phyloP scores from a whole-genome alignment of 2,113 vertebrate genomes.

The Vidua macroura region DNA sequence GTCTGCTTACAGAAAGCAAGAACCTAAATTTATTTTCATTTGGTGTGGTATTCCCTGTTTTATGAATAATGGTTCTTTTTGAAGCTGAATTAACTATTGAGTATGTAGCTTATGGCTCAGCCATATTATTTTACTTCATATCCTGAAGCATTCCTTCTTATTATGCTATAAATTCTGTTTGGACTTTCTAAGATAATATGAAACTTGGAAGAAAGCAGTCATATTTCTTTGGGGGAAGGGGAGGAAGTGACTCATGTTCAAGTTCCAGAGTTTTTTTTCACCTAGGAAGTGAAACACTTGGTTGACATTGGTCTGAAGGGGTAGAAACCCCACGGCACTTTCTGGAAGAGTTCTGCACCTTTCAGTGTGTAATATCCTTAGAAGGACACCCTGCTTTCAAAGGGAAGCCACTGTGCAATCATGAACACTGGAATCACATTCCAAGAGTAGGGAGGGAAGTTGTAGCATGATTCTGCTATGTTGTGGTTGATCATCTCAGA shows the following conservation, averaged over 20 bases:
- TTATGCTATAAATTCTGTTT: not conserved
- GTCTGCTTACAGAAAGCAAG: not conserved
- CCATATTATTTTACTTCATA: not conserved
- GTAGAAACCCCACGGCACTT: not conserved
- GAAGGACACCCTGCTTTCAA: not conserved
- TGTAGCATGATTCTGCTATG: not conserved
- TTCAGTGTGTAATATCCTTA: not conserved
- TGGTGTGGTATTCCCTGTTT: not conserved
- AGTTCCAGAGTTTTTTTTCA: not conserved
- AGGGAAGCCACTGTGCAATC: not conserved
- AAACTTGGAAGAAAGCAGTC: not conserved
- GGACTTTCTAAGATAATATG: not conserved
- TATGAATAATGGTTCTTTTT: not conserved
- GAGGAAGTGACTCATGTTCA: not conserved
- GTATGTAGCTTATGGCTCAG: not conserved
- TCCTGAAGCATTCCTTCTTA: not conserved
- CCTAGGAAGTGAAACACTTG: not conserved
- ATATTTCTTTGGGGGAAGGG: not conserved
- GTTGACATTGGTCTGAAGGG: not conserved
- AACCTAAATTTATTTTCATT: conserved; percentile 17
- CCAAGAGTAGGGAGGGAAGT: not conserved
- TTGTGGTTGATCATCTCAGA: not conserved
- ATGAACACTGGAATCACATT: not conserved
- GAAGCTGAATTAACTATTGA: not conserved
- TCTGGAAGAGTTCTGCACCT: not conserved